These are phyloP conservation scores for Trichogramma pretiosum DNA, from an alignment of 1,140 invertebrate species.

Conservation along the genomic window DNA sequence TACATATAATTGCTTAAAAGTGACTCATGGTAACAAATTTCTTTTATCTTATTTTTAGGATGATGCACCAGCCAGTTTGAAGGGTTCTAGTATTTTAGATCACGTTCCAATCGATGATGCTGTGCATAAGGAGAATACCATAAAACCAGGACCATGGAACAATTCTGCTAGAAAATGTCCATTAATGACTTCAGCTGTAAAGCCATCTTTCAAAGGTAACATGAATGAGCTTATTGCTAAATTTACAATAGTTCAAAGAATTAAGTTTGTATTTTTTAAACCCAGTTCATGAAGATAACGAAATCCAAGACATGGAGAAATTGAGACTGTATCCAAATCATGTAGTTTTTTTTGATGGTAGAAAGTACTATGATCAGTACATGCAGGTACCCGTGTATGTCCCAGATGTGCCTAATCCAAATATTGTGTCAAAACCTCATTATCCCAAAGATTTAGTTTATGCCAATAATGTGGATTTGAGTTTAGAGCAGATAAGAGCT, in stretches of 20 bases:
- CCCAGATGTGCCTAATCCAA: conserved; percentile 51
- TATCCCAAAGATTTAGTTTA: conserved; percentile 51
- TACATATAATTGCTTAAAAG: neutral
- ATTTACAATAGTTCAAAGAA: conserved; percentile 1
- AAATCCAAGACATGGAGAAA: conserved; percentile 32
- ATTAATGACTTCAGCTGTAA: conserved; percentile 30
- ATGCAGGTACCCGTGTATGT: conserved; percentile 51
- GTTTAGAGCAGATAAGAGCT: conserved; percentile 59
- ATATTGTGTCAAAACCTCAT: conserved; percentile 45
- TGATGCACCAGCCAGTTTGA: conserved; percentile 27
- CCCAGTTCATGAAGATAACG: conserved; percentile 56
- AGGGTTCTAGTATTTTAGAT: conserved; percentile 47
- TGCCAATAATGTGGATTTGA: conserved; percentile 52
- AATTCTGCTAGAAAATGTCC: conserved; percentile 36
- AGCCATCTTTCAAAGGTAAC: conserved; percentile 40
- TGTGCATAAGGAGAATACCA: conserved; percentile 52
- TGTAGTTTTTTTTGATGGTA: conserved; percentile 34
- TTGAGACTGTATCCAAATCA: conserved; percentile 37
- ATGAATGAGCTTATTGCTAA: conserved; percentile 15
- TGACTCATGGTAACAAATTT: too few species aligned
- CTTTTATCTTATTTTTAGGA: conserved; percentile 26
- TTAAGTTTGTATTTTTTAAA: conserved; percentile 28
- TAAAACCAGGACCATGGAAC: conserved; percentile 57
- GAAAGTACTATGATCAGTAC: conserved; percentile 49
- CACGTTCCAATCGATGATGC: conserved; percentile 48